Evolutionary conservation across 2,797 vertebrate genomes (phyloP), one percentile per base, ranked within the genome.

Genomic region (Alosa sapidissima): DNA sequence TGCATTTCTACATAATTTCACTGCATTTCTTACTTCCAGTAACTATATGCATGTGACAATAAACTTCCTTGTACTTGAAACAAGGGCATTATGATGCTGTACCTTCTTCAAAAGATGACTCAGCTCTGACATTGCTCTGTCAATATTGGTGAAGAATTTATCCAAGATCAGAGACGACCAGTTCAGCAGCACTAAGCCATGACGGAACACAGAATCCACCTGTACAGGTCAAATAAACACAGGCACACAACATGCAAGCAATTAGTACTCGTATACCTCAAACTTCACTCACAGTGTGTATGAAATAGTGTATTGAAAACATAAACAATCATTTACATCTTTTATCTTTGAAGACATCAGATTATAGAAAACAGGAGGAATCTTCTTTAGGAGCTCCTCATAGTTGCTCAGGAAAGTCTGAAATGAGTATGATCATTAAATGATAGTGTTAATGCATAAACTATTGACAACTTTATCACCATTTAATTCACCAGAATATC

Each of bases 121-220:
- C 86, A 95, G 95, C 58, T 94, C 89, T 92, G 89, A 81, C 86
- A 96, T 90, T 90, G 95, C 92, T 48, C 88, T 85, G 55, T 96
- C 93, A 81, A 93, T 94, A 84, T 96, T 95, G 83, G 93, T 89
- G 90, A 97, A 96, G 89, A 96, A 97, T 85, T 89, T 93, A 87
- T 95, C 94, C 81, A 97, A 90, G 0, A 92, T 91, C 47, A 95
- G 89, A 82, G 96, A 97, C 68, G 96, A 96, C 97, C 97, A 97
- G 3, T 94, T 96, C 82, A 96, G 88, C 84, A 94, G 87, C 8
- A 94, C 95, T 85, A 96, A 92, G 21, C 96, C 97, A 84, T 92
- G 93, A 24, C 93, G 92, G 88, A 97, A 90, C 10, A 94, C 94
- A 86, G 84, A 89, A 85, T 96, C 95, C 89, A 97, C 91, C 96